Evolutionary conservation across 92 coral and sea anemone genomes (phyloP).

Genomic region (Montipora capitata): DNA sequence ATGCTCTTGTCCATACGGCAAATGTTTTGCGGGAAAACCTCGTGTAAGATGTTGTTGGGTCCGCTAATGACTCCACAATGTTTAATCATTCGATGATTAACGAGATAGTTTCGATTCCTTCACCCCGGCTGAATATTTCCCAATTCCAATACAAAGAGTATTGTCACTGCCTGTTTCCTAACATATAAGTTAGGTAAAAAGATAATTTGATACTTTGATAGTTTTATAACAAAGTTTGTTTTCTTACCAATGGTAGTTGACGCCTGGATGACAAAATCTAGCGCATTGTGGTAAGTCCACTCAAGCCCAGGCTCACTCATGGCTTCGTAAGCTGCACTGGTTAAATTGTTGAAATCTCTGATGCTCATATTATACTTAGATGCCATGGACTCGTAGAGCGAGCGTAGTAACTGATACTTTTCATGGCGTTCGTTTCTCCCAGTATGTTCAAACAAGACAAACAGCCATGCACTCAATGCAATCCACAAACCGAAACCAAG

Average conservation of each 20-base stretch:
- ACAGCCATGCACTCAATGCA: slow-evolving; percentile 55
- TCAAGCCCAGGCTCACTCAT: slow-evolving; percentile 30
- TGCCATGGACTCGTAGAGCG: slow-evolving; percentile 52
- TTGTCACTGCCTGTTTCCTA: too few species aligned
- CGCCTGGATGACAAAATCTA: slow-evolving; percentile 66
- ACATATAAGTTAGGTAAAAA: too few species aligned
- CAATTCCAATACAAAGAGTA: too few species aligned
- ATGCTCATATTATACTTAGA: slow-evolving; percentile 65
- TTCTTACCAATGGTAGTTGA: slow-evolving; percentile 65
- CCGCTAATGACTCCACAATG: too few species aligned
- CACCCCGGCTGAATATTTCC: too few species aligned
- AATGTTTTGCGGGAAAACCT: too few species aligned
- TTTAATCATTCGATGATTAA: too few species aligned
- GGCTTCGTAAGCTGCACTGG: slow-evolving; percentile 43
- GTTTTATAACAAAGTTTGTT: not conserved
- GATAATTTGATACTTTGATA: too few species aligned
- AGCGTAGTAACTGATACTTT: slow-evolving; percentile 20
- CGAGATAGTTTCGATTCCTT: too few species aligned
- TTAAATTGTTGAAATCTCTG: slow-evolving; percentile 42
- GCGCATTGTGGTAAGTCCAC: slow-evolving; percentile 34
- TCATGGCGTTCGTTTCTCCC: slow-evolving; percentile 6
- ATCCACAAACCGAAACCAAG: slow-evolving; percentile 46
- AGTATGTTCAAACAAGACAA: slow-evolving; percentile 45
- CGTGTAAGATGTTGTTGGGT: too few species aligned
- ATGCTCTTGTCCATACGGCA: too few species aligned